A percentile compares a stretch with the other conserved stretches of the same genome.
These are phyloP conservation scores for Drosophila limbata DNA, from an alignment of 2,888 invertebrate species.

Conservation along the genomic window DNA sequence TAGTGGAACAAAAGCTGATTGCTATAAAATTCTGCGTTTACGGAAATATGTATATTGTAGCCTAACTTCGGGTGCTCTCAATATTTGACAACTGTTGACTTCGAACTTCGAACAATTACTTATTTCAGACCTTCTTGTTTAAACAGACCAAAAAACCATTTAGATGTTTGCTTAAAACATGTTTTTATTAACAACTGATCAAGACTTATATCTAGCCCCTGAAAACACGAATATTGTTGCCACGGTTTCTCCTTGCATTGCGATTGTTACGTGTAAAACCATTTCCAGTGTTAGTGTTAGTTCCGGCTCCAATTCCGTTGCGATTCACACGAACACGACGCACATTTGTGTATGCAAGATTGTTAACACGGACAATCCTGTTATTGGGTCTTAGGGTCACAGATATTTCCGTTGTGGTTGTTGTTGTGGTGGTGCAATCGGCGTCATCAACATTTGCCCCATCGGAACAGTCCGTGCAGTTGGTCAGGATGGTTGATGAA, in stretches of 20 bases:
- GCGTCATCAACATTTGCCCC: not conserved
- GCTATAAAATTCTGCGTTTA: not conserved
- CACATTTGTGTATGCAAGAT: constrained; percentile 23
- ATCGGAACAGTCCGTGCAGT: constrained; percentile 36
- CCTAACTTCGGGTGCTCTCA: not conserved
- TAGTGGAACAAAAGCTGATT: not conserved
- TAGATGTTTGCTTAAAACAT: not conserved
- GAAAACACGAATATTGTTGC: constrained; percentile 6
- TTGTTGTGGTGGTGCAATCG: constrained; percentile 40
- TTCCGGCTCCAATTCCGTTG: not conserved
- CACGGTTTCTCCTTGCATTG: not conserved
- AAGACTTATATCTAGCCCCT: constrained; percentile 6
- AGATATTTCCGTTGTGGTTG: constrained; percentile 20
- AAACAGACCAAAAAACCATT: not conserved
- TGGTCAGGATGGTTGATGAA: constrained; percentile 15
- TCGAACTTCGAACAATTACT: not conserved
- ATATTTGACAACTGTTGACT: not conserved
- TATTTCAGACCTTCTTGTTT: not conserved
- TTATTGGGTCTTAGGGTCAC: constrained; percentile 1
- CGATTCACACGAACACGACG: constrained; percentile 23
- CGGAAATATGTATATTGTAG: not conserved
- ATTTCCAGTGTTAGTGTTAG: not conserved
- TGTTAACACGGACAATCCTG: not conserved
- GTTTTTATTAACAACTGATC: constrained; percentile 11
- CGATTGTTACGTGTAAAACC: not conserved